Base-by-base conservation (phyloP, 2,113 vertebrate genomes). In the Gymnocephalus cernua region DNA sequence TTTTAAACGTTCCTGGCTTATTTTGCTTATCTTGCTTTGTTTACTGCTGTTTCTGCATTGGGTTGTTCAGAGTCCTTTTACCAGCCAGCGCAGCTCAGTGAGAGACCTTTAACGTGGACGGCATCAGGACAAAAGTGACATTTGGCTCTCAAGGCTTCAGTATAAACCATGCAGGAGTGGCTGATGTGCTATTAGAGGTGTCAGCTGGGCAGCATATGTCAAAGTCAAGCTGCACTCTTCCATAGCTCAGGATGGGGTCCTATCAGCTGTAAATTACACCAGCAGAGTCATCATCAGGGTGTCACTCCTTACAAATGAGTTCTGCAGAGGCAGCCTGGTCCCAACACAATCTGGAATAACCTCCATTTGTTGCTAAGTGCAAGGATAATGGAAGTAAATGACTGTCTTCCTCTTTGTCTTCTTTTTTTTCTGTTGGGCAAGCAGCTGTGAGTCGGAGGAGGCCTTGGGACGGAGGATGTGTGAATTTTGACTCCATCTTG, bases 221-320 rank as follows among this genome's bases (percentile, higher is more conserved):
- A 14, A 32, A 80, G 72, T 62, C 50, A 1, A 63, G 77, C 63
- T 16, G 69, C 21, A 19, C 74, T 65, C 75, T 9, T 54, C 70
- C 51, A n/a, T 27, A 56, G 78, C 62, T 67, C 58, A 61, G 15
- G 80, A 80, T 16, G 27, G 23, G 65, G 19, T 56, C 53, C 70
- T 50, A 65, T 72, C 58, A 2, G 48, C 85, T 44, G 75, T 85
- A 80, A 88, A 91, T 87, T 59, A 89, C 84, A 62, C 45, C 66
- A 21, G 21, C 77, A 14, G 35, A 66, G 81, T 78, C 86, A 62
- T 86, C 88, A 61, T 85, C 68, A 23, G 47, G 23, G 23, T 51
- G 81, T 74, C 48, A 27, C 50, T 74, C 76, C 71, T 73, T 80
- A 83, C 79, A 88, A 80, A 90, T 80, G 63, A 91, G 70, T 63